A percentile compares a stretch with the other conserved stretches of the same genome.
These are phyloP conservation scores for Hedychridium roseum DNA, from an alignment of 2,888 invertebrate species.

Conservation along the genomic window DNA sequence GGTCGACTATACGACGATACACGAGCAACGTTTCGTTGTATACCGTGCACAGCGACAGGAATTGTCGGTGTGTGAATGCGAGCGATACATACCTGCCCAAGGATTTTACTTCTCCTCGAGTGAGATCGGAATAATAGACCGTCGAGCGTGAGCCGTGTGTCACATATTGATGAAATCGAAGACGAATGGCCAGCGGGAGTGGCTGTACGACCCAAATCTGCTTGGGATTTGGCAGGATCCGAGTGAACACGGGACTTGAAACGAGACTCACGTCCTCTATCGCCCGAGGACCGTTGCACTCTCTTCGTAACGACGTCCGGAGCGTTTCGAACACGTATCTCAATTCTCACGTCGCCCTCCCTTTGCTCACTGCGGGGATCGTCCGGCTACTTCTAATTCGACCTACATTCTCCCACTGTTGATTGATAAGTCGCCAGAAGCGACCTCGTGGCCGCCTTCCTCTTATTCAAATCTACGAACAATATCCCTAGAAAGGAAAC, in stretches of 20 bases:
- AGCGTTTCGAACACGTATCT: slow-evolving; percentile 45
- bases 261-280: slow-evolving; percentile 53
- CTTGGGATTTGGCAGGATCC: slow-evolving; percentile 49
- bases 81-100: too few relatives aligned
- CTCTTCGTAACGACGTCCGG: slow-evolving; percentile 36
- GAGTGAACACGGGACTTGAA: slow-evolving; percentile 47
- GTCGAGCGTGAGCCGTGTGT: slow-evolving; percentile 31
- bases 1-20: too few relatives aligned
- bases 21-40: too few relatives aligned
- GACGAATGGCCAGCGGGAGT: slow-evolving; percentile 41
- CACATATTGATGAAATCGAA: slow-evolving; percentile 43
- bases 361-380: slow-evolving; percentile 22
- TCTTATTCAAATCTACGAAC: too few relatives aligned
- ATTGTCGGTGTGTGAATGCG: too few relatives aligned
- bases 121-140: slow-evolving; percentile 11
- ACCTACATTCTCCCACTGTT: slow-evolving; percentile 34
- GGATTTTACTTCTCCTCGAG: too few relatives aligned
- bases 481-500: too few relatives aligned
- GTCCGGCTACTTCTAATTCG: slow-evolving; percentile 41
- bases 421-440: slow-evolving; percentile 26
- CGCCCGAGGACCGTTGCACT: slow-evolving; percentile 45
- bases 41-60: too few relatives aligned
- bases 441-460: too few relatives aligned
- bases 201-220: slow-evolving; percentile 50
- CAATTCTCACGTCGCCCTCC: background rate